Base-by-base conservation (phyloP, 2,113 vertebrate species). In the Rutilus rutilus region DNA sequence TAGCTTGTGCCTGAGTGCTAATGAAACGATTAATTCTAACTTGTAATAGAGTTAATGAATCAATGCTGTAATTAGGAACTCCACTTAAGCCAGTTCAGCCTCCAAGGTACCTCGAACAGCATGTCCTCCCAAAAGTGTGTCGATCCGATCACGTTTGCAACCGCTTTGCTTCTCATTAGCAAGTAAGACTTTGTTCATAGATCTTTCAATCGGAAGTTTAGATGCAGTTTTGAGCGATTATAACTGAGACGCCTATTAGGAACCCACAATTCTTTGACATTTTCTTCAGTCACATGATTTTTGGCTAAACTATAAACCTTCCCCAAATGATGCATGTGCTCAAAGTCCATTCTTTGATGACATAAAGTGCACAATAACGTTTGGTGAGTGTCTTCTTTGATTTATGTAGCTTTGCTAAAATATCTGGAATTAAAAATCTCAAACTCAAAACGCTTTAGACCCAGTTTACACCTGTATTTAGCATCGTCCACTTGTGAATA, bases 1-100 rank as follows among this genome's bases (percentile, higher is more conserved):
- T 93, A 88, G 84, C 89, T 85, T 80, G 91, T 82, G 89, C 69
- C 79, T 60, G 85, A 84, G 85, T 85, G 83, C 88, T 93, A 94
- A 95, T 94, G 92, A 92, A 93, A 93, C 91, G 82, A 94, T 95
- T 91, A 89, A 94, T 95, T 94, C 78, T 90, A 90, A 89, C 84
- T 91, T 91, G 89, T 91, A 89, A 88, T 87, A 89, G 77, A 88
- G 86, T 89, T 94, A 94, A 94, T 94, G 92, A 92, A 93, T 92
- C 90, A 82, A 91, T 92, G 91, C 88, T 74, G 89, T 91, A 91
- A 94, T 94, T 93, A 93, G 71, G 86, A 54, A 79, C 62, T 86
- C 85, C 73, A 75, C 90, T 92, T 86, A 15, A 64, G 47, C 84
- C 90, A 86, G 89, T 87, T 47, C 84, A 71, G 84, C 81, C 87